Conservation (phyloP, 2,113 vertebrate species). For the Rhinopithecus roxellana region DNA sequence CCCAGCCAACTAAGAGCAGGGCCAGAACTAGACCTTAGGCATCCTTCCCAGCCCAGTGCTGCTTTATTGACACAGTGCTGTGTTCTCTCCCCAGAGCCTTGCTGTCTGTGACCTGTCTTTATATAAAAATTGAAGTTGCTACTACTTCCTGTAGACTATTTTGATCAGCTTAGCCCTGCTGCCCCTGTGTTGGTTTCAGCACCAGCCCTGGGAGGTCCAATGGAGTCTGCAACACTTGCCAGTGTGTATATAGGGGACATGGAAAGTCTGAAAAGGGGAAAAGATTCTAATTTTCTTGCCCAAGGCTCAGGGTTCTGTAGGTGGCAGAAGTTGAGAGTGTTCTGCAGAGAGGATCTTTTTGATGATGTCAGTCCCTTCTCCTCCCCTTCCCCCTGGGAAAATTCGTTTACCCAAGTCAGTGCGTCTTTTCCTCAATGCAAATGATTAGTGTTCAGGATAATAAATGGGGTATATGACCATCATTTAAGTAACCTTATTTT, state of each 20-base stretch:
- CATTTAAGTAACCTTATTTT: slow-evolving; percentile 30
- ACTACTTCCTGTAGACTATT: slow-evolving; percentile 2
- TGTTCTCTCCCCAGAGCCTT: neutral
- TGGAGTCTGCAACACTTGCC: neutral
- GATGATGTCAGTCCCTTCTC: neutral
- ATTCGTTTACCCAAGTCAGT: slow-evolving; percentile 36
- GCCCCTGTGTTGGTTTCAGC: neutral
- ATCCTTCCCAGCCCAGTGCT: neutral
- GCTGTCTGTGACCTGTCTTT: slow-evolving; percentile 8
- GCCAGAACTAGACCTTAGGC: neutral
- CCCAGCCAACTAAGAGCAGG: neutral
- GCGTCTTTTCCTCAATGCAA: neutral
- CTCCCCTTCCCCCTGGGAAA: neutral
- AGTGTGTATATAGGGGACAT: neutral
- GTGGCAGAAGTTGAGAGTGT: neutral
- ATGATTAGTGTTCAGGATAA: slow-evolving; percentile 35
- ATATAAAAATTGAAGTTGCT: slow-evolving; percentile 11
- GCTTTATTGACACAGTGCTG: neutral
- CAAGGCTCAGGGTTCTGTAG: slow-evolving; percentile 25
- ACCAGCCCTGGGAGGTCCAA: neutral
- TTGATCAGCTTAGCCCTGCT: neutral
- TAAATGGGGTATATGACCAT: neutral
- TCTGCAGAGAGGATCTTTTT: neutral
- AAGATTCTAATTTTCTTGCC: slow-evolving; percentile 40
- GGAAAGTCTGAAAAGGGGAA: slow-evolving; percentile 32